Conservation (phyloP, 2,797 vertebrate species). For the Amazonetta brasiliensis region DNA sequence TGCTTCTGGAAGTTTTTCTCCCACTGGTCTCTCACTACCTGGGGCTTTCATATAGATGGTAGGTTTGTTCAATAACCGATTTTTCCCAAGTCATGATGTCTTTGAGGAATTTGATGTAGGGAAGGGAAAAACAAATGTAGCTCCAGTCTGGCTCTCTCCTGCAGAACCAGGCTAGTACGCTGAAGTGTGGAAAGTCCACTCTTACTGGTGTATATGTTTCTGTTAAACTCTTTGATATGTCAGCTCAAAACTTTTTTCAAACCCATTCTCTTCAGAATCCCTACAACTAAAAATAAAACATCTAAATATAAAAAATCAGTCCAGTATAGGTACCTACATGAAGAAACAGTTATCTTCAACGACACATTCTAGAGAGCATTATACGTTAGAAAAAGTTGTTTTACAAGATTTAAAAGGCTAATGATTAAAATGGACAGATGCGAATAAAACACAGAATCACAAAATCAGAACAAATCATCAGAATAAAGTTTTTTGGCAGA, state of each 20-base stretch:
- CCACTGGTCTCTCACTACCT: neutral
- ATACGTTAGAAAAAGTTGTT: neutral
- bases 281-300: neutral
- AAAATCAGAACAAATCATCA: too few species aligned
- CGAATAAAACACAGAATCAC: neutral
- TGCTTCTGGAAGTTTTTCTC: neutral
- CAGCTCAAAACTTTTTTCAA: neutral
- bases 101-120: neutral
- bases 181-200: neutral
- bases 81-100: neutral
- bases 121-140: neutral
- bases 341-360: neutral
- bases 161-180: neutral
- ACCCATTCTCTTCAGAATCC: neutral
- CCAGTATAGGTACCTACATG: neutral
- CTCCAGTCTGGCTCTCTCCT: neutral
- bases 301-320: neutral
- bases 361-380: neutral
- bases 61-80: neutral
- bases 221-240: neutral
- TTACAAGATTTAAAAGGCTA: neutral
- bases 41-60: neutral
- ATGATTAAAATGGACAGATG: neutral
- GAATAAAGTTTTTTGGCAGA: neutral
- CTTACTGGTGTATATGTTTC: neutral